Conservation (phyloP, 1,140 invertebrate species). For the Caerostris extrusa region DNA sequence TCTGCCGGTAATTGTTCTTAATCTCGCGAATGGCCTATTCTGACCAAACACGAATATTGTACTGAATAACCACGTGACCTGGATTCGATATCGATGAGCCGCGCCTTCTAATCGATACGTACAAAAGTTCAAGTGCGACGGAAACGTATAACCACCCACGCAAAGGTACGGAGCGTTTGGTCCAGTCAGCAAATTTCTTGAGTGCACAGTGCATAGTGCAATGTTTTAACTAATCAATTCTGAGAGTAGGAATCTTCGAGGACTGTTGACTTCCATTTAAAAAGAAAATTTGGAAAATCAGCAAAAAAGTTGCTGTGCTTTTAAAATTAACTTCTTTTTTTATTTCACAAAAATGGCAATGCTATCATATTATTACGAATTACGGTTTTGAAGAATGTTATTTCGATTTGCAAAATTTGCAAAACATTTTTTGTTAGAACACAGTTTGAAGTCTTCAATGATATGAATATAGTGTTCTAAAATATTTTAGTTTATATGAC, state of each 20-base stretch:
- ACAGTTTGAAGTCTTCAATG: too few relatives aligned
- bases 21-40: neutral
- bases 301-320: too few relatives aligned
- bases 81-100: slow-evolving; percentile 31
- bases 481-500: too few relatives aligned
- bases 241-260: neutral
- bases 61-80: slow-evolving; percentile 13
- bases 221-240: neutral
- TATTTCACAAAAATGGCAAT: too few relatives aligned
- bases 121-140: neutral
- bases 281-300: too few relatives aligned
- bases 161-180: neutral
- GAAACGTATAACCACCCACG: neutral
- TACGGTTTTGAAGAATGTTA: too few relatives aligned
- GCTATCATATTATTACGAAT: too few relatives aligned
- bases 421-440: too few relatives aligned
- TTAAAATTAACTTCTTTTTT: too few relatives aligned
- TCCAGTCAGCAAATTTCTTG: neutral
- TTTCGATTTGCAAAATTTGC: too few relatives aligned
- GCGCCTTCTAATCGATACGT: slow-evolving; percentile 10
- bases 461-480: too few relatives aligned
- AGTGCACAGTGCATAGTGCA: neutral
- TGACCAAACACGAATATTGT: neutral
- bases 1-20: neutral
- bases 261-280: too few relatives aligned